Evolutionary conservation across 92 coral and sea anemone species (phyloP), one percentile per base, ranked within the genome.

Genomic region (Muricea muricata): DNA sequence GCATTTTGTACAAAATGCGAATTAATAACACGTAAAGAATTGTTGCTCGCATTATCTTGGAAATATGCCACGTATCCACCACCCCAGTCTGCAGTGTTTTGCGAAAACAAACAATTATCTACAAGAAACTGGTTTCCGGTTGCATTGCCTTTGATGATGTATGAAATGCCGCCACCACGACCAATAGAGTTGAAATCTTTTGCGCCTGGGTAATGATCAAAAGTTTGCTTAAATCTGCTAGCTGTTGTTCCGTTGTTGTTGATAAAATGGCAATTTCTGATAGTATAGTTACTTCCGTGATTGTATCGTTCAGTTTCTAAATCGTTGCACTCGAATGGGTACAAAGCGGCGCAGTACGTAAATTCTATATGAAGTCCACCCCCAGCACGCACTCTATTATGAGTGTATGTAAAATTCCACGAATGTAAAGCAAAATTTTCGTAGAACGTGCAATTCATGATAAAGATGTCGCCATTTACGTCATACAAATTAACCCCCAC

Each of bases 191-290:
- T 42, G 37, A 73, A 73, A 23, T 39, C 37, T 45, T 73, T 73
- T 20, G 25, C 79, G 31, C 58, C 29, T 6, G 79, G 79, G 46
- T 73, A 42, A 24, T 2, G 0, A 8, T 73, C 13, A 29, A 73
- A 73, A 20, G 79, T 73, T 73, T 70, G 76, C 23, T 37, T 33
- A 70, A 37, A 33, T 23, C 54, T 93, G 54, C 93, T 80, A 26
- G 97, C 98, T 75, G 93, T 68, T 21, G 94, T 91, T 24, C 93
- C 94, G 35, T 80, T 80, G 78, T 94, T 94, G 54, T 75, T 50
- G 28, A 34, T 76, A 91, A 95, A 94, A 6, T 28, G 20, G 83
- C 93, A 90, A 34, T 85, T 74, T 63, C 73, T 33, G 35, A 93
- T 31, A 18, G 21, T 26, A 46, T 88, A 93, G 7, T 1, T 42